Percentiles rank a stretch among this genome's conserved stretches.
phyloP scores from a whole-genome alignment of 2,888 invertebrate genomes.

The Halocaridina rubra region DNA sequence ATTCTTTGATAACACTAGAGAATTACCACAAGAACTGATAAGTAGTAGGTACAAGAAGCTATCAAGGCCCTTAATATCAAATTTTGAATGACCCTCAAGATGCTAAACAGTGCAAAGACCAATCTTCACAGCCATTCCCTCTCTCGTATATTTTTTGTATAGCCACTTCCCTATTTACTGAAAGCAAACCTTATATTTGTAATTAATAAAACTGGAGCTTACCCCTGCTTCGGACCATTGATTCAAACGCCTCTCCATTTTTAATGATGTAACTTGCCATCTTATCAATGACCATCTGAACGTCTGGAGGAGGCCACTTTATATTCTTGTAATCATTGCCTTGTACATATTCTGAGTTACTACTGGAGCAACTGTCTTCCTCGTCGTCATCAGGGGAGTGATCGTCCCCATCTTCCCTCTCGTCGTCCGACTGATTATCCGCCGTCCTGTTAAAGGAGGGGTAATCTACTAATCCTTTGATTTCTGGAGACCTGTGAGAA shows the following conservation, averaged over 20 bases:
- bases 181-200: no score
- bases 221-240: conserved; percentile 76
- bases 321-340: conserved; percentile 50
- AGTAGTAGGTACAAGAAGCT: no score
- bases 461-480: conserved; percentile 52
- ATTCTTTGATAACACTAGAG: no score
- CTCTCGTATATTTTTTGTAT: no score
- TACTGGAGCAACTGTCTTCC: not conserved
- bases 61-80: no score
- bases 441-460: conserved; percentile 54
- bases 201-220: not conserved
- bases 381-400: not conserved
- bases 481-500: conserved; percentile 4
- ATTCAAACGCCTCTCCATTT: conserved; percentile 94
- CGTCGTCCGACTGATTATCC: conserved; percentile 32
- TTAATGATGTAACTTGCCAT: conserved; percentile 97
- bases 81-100: no score
- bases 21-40: no score
- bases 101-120: no score
- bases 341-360: no score
- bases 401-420: not conserved
- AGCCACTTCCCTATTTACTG: no score
- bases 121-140: no score
- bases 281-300: conserved; percentile 91
- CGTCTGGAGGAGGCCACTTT: conserved; percentile 75